Percentiles rank a stretch among this genome's conserved stretches.
Conservation (phyloP, 2,113 vertebrate species). For the Bos javanicus region DNA sequence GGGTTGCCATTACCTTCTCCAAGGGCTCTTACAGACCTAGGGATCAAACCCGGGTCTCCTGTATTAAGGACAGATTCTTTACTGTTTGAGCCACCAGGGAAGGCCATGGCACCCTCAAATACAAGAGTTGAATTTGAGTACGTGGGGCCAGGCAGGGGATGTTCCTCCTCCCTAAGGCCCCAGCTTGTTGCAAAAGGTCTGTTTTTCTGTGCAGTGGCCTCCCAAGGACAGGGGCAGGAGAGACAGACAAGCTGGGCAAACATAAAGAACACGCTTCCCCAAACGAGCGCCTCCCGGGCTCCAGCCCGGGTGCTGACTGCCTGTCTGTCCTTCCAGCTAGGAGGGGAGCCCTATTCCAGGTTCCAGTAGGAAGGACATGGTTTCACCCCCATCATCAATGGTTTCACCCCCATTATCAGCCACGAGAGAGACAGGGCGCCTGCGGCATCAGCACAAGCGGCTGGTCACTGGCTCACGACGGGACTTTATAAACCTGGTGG, state of each 20-base stretch:
- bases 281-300: neutral
- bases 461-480: constrained; percentile 49
- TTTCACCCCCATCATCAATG: constrained; percentile 30
- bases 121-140: neutral
- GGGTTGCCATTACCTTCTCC: neutral
- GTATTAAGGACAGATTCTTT: neutral
- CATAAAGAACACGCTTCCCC: rapidly evolving
- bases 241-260: neutral
- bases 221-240: neutral
- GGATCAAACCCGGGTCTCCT: neutral
- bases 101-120: neutral
- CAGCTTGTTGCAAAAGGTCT: neutral
- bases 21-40: neutral
- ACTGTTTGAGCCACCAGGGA: neutral
- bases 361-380: constrained; percentile 1
- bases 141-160: rapidly evolving
- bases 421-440: neutral
- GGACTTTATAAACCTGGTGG: constrained; percentile 59
- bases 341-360: neutral
- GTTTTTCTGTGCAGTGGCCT: neutral
- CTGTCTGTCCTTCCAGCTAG: neutral
- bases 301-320: neutral
- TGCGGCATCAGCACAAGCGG: constrained; percentile 45
- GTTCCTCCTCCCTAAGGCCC: neutral
- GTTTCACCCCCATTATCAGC: constrained; percentile 48